Evolutionary conservation across 2,888 invertebrate species (phyloP).

Genomic region (Rhingia campestris): DNA sequence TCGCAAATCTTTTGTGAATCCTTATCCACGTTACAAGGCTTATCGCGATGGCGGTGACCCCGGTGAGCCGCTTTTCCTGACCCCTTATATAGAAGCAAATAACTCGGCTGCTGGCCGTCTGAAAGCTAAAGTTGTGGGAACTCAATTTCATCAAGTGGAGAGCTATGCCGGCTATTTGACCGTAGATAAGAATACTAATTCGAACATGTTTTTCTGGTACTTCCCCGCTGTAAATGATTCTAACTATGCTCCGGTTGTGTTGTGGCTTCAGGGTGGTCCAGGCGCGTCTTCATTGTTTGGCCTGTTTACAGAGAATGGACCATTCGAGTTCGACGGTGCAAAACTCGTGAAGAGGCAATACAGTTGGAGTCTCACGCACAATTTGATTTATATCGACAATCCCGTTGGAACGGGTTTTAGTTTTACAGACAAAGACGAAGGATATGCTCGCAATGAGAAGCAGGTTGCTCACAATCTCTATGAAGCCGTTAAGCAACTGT

Average conservation of each 20-base stretch:
- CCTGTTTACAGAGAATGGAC: conserved; percentile 93
- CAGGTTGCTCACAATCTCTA: conserved; percentile 92
- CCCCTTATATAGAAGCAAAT: conserved; percentile 79
- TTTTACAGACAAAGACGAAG: conserved; percentile 89
- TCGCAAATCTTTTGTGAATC: conserved; percentile 80
- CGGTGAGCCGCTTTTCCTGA: conserved; percentile 83
- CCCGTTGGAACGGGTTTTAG: conserved; percentile 97
- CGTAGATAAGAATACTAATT: conserved; percentile 89
- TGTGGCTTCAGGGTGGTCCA: conserved; percentile 95
- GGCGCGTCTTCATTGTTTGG: conserved; percentile 91
- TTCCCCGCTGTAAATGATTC: conserved; percentile 87
- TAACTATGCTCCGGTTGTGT: conserved; percentile 87
- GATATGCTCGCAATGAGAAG: conserved; percentile 91
- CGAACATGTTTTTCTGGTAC: conserved; percentile 96
- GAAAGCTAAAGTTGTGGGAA: conserved; percentile 79
- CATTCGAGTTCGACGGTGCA: conserved; percentile 85
- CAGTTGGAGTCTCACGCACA: conserved; percentile 90
- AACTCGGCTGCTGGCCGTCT: conserved; percentile 82
- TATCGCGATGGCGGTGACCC: conserved; percentile 80
- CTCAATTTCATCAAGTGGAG: conserved; percentile 81
- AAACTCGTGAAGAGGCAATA: conserved; percentile 85
- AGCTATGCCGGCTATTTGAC: conserved; percentile 89
- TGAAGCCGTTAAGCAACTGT: conserved; percentile 91
- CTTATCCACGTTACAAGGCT: conserved; percentile 80
- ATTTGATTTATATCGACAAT: conserved; percentile 95